phyloP scores from a whole-genome alignment of 1,140 invertebrate genomes.

The Leptonema lineaticorne region DNA sequence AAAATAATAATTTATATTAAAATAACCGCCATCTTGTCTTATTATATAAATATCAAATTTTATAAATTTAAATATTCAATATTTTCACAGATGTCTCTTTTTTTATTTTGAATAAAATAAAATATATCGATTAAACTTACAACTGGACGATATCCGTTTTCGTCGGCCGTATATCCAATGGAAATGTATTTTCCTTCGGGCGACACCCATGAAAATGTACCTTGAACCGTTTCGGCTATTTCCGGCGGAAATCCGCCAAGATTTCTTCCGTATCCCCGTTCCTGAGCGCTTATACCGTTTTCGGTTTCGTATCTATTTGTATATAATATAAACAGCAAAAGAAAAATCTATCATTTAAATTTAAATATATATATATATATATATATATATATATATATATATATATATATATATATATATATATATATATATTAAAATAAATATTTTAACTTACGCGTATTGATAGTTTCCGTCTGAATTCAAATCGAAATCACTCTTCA shows the following conservation, averaged over 20 bases:
- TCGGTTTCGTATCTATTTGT: conserved; percentile 57
- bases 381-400: conserved; percentile 1
- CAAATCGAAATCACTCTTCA: conserved; percentile 41
- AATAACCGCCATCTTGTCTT: not conserved
- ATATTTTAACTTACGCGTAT: conserved; percentile 34
- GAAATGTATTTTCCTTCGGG: conserved; percentile 49
- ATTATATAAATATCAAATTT: not conserved
- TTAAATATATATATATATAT: not conserved
- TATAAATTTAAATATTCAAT: not conserved
- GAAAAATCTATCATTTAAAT: too few relatives aligned
- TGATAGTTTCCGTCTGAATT: conserved; percentile 43
- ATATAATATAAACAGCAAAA: not conserved
- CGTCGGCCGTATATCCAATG: conserved; percentile 57
- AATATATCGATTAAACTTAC: conserved; percentile 43
- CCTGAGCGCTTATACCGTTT: conserved; percentile 60
- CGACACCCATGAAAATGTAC: conserved; percentile 51
- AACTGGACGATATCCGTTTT: conserved; percentile 59
- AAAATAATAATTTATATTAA: conserved; percentile 25
- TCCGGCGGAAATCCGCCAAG: conserved; percentile 56
- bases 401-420: conserved; percentile 5
- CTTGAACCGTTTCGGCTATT: conserved; percentile 48
- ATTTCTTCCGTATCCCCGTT: conserved; percentile 53
- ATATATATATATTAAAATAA: too few relatives aligned
- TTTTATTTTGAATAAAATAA: not conserved
- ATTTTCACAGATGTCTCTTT: conserved; percentile 3